These are phyloP conservation scores for Drosophila tristis DNA, from an alignment of 1,140 invertebrate species.

Conservation along the genomic window DNA sequence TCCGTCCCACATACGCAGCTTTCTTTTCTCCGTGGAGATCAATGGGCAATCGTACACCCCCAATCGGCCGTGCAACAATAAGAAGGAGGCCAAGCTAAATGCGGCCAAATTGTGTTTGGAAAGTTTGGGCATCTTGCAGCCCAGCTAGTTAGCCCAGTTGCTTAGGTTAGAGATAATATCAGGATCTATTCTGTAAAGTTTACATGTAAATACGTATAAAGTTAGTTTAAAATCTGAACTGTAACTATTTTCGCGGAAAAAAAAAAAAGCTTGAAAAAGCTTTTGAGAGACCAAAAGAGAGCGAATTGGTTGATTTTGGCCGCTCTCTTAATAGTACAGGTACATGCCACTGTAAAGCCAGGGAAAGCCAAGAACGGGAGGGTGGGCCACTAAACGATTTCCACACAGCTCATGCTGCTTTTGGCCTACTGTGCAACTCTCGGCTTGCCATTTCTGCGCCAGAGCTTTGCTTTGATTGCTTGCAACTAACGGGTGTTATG, in stretches of 20 bases:
- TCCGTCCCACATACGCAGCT: conserved; percentile 96
- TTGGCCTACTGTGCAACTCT: conserved; percentile 29
- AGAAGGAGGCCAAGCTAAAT: conserved; percentile 97
- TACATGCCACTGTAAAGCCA: too few relatives aligned
- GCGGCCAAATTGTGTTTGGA: conserved; percentile 95
- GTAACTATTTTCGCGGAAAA: too few relatives aligned
- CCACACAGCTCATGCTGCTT: background rate
- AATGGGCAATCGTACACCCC: conserved; percentile 95
- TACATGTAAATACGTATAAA: conserved; percentile 38
- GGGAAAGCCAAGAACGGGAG: conserved; percentile 18
- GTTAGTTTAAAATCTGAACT: conserved; percentile 14
- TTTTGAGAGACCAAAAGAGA: background rate
- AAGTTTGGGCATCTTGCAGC: conserved; percentile 88
- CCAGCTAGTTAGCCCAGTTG: conserved; percentile 35
- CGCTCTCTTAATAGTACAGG: conserved; percentile 3
- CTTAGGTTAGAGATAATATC: conserved; percentile 15
- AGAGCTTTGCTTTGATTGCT: conserved; percentile 11
- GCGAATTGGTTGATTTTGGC: conserved; percentile 11
- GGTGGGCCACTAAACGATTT: background rate
- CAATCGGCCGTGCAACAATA: conserved; percentile 93
- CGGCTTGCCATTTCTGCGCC: conserved; percentile 41
- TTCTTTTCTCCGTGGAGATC: conserved; percentile 96
- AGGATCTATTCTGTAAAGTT: background rate
- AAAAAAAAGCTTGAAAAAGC: too few relatives aligned
- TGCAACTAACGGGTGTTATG: conserved; percentile 38